A percentile compares a stretch with the other conserved stretches of the same genome.
phyloP scores from a whole-genome alignment of 2,113 vertebrate genomes.

The Paedocypris sp. region DNA sequence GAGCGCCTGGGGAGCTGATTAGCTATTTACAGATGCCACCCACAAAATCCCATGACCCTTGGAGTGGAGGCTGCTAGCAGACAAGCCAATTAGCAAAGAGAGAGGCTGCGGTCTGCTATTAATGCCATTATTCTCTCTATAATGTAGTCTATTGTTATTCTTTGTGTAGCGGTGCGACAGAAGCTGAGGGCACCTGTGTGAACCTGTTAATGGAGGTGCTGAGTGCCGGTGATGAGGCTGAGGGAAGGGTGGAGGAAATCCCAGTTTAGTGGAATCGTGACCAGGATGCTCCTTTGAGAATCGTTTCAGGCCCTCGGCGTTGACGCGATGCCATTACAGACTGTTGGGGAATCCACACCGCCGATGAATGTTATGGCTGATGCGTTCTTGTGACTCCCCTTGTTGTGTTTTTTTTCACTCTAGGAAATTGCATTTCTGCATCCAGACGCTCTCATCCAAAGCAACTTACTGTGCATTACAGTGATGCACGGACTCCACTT shows the following conservation, averaged over 20 bases:
- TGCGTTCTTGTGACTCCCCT: conserved; percentile 5
- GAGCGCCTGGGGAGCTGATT: conserved; percentile 50
- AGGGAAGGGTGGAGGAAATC: conserved; percentile 25
- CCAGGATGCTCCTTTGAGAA: conserved; percentile 28
- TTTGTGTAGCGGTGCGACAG: conserved; percentile 18
- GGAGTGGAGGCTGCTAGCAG: conserved; percentile 44
- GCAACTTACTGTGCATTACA: no score
- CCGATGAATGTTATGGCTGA: conserved; percentile 32
- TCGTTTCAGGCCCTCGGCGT: conserved; percentile 36
- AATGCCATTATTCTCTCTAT: conserved; percentile 36
- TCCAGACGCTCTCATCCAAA: no score
- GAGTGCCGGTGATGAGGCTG: conserved; percentile 21
- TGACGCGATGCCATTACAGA: conserved; percentile 40
- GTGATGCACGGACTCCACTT: no score
- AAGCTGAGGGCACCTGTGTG: conserved; percentile 27
- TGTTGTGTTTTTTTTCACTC: conserved; percentile 5
- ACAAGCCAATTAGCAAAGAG: conserved; percentile 44
- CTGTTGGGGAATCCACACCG: conserved; percentile 26
- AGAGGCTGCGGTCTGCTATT: conserved; percentile 39
- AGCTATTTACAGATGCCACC: conserved; percentile 62
- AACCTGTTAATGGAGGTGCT: conserved; percentile 36
- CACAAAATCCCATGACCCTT: conserved; percentile 60
- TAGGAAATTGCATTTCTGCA: no score
- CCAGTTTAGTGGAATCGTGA: conserved; percentile 14
- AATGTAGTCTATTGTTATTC: conserved; percentile 35